A percentile compares a stretch with the other conserved stretches of the same genome.
These are phyloP conservation scores for Drosophila asahinai DNA, from an alignment of 1,140 invertebrate species.

Conservation along the genomic window DNA sequence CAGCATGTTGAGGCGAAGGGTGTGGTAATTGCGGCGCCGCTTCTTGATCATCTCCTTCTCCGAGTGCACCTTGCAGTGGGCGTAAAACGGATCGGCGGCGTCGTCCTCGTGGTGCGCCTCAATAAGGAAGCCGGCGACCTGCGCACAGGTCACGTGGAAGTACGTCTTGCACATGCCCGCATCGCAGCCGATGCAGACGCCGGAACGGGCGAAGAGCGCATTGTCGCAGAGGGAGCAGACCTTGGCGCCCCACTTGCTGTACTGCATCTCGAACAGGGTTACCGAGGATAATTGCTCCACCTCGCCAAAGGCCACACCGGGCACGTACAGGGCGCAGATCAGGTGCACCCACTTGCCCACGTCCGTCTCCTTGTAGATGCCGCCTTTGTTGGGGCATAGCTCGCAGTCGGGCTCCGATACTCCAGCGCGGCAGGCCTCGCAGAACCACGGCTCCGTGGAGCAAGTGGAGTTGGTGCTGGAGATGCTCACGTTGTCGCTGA, in stretches of 20 bases:
- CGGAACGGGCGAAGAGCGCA: constrained; percentile 93
- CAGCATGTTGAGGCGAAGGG: constrained; percentile 92
- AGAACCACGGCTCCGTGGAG: constrained; percentile 99
- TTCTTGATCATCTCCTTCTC: constrained; percentile 92
- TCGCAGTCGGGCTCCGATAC: constrained; percentile 94
- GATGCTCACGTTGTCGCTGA: constrained; percentile 95
- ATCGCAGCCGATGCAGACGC: constrained; percentile 98
- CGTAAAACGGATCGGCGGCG: constrained; percentile 98
- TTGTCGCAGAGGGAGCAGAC: constrained; percentile 95
- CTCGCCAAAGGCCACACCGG: constrained; percentile 98
- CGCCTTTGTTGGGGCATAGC: constrained; percentile 94
- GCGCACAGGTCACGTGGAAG: constrained; percentile 99
- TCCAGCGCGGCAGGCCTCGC: constrained; percentile 98
- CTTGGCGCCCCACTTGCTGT: constrained; percentile 97
- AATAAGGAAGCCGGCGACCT: constrained; percentile 95
- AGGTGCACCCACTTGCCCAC: constrained; percentile 99
- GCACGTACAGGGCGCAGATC: constrained; percentile 98
- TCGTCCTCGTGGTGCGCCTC: constrained; percentile 97
- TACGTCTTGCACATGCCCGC: constrained; percentile 98
- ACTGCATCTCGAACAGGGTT: constrained; percentile 98
- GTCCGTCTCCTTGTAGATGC: constrained; percentile 98
- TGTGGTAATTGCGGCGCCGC: constrained; percentile 94
- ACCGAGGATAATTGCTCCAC: constrained; percentile 94
- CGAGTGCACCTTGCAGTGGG: constrained; percentile 97
- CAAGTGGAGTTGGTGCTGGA: constrained; percentile 95